phyloP scores from a whole-genome alignment of 2,888 invertebrate species.

The Cinara cedri region DNA sequence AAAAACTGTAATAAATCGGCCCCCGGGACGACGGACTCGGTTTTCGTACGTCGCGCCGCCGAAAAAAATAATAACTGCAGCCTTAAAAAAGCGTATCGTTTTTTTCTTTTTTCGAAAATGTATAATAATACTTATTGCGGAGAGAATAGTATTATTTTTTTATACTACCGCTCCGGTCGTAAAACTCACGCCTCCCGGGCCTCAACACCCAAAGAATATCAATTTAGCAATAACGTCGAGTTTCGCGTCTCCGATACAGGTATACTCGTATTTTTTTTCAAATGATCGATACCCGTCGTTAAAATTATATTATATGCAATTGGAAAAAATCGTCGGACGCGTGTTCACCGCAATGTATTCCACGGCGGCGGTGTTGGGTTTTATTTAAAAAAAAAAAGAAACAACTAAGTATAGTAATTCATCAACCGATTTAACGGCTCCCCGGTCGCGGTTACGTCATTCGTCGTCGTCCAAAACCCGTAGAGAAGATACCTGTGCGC shows the following conservation, averaged over 20 bases:
- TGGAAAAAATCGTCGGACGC: constrained; percentile 9
- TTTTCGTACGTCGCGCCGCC: not conserved
- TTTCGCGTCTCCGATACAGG: not conserved
- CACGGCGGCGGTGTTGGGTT: too few species aligned
- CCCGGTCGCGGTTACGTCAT: not conserved
- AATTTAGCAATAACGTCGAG: constrained; percentile 14
- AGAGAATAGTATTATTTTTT: too few species aligned
- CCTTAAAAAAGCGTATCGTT: not conserved
- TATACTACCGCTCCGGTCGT: not conserved
- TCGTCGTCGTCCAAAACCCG: not conserved
- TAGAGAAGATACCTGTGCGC: constrained; percentile 15
- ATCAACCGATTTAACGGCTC: constrained; percentile 41
- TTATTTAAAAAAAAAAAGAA: too few species aligned
- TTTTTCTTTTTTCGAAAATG: not conserved
- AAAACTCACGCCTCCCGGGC: constrained; percentile 29
- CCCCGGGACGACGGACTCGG: not conserved
- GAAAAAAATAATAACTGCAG: not conserved
- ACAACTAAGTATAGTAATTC: too few species aligned
- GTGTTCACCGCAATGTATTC: too few species aligned
- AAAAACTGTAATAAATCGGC: not conserved
- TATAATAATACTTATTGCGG: constrained; percentile 1
- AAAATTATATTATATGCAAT: not conserved
- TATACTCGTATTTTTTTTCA: not conserved
- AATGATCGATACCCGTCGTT: constrained; percentile 36
- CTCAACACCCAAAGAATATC: constrained; percentile 38